Evolutionary conservation across 2,888 invertebrate genomes (phyloP).

Genomic region (Colletes collaris): DNA sequence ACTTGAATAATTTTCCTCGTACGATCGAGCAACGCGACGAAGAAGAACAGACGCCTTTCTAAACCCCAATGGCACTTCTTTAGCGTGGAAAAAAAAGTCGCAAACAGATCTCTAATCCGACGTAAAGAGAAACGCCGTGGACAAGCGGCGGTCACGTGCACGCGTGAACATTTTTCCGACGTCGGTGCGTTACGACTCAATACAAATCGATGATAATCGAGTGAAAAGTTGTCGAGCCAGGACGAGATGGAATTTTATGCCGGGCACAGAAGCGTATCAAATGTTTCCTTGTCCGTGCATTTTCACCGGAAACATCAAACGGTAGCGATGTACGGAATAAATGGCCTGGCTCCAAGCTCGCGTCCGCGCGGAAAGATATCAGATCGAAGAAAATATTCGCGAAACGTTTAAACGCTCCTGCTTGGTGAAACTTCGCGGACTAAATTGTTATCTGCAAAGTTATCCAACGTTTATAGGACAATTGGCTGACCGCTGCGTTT

Average conservation of each 20-base stretch:
- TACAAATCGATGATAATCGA: conserved; percentile 72
- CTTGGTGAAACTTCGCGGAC: conserved; percentile 9
- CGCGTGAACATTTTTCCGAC: neutral
- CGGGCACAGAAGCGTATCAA: conserved; percentile 12
- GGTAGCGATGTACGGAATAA: conserved; percentile 34
- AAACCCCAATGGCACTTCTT: neutral
- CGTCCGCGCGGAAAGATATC: conserved; percentile 29
- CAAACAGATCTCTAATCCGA: conserved; percentile 1
- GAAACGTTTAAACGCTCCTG: conserved; percentile 10
- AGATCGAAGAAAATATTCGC: conserved; percentile 29
- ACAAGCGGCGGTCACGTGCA: neutral
- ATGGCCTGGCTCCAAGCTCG: conserved; percentile 16
- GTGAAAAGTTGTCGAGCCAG: conserved; percentile 49
- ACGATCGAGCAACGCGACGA: too few species aligned
- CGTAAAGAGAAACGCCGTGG: neutral
- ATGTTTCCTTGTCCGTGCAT: conserved; percentile 38
- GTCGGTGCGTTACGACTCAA: conserved; percentile 9
- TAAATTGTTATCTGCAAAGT: conserved; percentile 29
- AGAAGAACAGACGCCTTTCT: neutral
- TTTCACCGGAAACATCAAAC: conserved; percentile 65
- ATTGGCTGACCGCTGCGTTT: conserved; percentile 21
- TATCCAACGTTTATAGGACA: conserved; percentile 32
- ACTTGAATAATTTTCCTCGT: too few species aligned
- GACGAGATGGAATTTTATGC: conserved; percentile 33
- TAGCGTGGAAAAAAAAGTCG: neutral